Evolutionary conservation across 2,888 invertebrate species (phyloP).

Genomic region (Pollenia amentaria): DNA sequence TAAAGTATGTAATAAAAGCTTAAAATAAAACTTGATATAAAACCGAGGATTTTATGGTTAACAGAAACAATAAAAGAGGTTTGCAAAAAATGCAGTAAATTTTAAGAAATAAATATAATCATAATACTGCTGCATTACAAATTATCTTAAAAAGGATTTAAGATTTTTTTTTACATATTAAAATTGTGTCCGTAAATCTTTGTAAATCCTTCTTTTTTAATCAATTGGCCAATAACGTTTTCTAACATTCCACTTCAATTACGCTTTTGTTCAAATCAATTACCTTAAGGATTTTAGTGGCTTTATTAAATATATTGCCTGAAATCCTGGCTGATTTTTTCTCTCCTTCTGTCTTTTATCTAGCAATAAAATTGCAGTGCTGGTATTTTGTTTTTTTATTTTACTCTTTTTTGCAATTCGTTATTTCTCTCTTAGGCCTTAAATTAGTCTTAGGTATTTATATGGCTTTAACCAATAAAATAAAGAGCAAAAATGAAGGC

Average conservation of each 20-base stretch:
- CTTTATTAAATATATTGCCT: constrained; percentile 67
- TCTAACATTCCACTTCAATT: constrained; percentile 71
- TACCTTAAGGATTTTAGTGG: constrained; percentile 67
- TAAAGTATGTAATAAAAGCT: constrained; percentile 60
- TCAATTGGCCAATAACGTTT: constrained; percentile 63
- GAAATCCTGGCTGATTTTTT: constrained; percentile 54
- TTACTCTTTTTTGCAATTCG: constrained; percentile 45
- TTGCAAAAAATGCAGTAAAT: background rate
- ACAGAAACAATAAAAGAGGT: background rate
- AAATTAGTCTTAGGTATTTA: constrained; percentile 66
- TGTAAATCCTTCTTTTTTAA: constrained; percentile 37
- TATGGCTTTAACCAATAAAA: constrained; percentile 68
- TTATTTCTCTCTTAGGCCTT: constrained; percentile 65
- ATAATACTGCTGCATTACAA: background rate
- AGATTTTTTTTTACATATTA: background rate
- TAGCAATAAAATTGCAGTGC: constrained; percentile 18
- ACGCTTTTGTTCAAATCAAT: constrained; percentile 64
- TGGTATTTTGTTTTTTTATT: background rate
- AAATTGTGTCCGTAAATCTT: constrained; percentile 37
- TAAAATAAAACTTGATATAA: constrained; percentile 44
- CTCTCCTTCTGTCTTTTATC: background rate
- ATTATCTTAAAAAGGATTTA: background rate
- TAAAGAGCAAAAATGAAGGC: constrained; percentile 33
- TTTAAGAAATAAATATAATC: background rate
- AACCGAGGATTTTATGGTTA: constrained; percentile 49